These are phyloP conservation scores for Donacobius atricapilla DNA, from an alignment of 2,113 vertebrate genomes.

Conservation along the genomic window DNA sequence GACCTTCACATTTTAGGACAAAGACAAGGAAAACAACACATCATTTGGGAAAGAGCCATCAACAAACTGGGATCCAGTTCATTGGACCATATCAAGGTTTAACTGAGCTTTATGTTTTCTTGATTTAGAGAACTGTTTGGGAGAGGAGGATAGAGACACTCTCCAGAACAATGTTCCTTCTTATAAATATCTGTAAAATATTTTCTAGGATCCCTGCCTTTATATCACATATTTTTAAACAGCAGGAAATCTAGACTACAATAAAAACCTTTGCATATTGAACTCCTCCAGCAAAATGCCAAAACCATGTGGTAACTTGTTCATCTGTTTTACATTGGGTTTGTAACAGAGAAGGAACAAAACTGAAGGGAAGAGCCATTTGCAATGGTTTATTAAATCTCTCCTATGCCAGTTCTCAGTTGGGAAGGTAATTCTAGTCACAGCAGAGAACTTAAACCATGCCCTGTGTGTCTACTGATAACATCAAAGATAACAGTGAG, in stretches of 20 bases:
- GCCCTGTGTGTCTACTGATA: neutral
- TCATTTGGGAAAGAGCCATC: neutral
- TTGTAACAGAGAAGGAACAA: neutral
- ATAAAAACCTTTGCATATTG: neutral
- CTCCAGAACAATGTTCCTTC: neutral
- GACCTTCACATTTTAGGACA: neutral
- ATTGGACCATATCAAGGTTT: neutral
- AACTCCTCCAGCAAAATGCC: neutral
- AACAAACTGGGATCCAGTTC: neutral
- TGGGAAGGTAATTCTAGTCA: neutral
- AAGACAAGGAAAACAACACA: neutral
- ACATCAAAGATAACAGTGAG: neutral
- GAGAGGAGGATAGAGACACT: neutral
- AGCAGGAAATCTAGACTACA: neutral
- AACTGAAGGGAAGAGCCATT: neutral
- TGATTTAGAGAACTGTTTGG: neutral
- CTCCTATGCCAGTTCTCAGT: neutral
- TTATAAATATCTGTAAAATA: neutral
- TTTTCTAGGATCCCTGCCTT: neutral
- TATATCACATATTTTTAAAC: neutral
- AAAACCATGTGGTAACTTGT: rapidly evolving
- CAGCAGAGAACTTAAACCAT: neutral
- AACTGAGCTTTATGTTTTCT: neutral
- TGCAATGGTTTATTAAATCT: neutral
- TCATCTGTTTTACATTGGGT: neutral